These are phyloP conservation scores for Panorpa germanica DNA, from an alignment of 2,888 invertebrate species.

Conservation along the genomic window DNA sequence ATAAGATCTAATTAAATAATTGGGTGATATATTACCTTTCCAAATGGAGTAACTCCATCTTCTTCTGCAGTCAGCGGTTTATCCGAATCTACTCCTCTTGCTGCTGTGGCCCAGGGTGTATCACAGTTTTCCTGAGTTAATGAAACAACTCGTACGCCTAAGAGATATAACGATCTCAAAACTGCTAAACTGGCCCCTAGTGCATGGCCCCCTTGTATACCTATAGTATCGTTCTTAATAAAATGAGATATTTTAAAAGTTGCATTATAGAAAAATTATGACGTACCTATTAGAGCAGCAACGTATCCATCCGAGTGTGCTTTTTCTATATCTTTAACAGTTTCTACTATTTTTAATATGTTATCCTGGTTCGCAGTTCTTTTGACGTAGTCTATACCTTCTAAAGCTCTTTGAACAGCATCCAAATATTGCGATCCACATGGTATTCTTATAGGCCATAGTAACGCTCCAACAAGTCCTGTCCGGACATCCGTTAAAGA, in stretches of 20 bases:
- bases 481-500: conserved; percentile 20
- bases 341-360: conserved; percentile 30
- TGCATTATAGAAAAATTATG: no score
- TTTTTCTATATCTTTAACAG: conserved; percentile 35
- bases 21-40: no score
- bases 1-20: no score
- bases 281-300: conserved; percentile 40
- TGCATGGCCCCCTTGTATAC: conserved; percentile 45
- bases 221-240: no score
- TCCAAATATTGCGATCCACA: conserved; percentile 44
- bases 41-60: conserved; percentile 23
- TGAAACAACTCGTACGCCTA: conserved; percentile 45
- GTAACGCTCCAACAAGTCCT: conserved; percentile 32
- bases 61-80: conserved; percentile 17
- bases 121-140: conserved; percentile 43
- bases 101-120: conserved; percentile 37
- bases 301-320: conserved; percentile 37
- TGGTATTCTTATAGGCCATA: conserved; percentile 26
- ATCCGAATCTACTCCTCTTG: no score
- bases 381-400: conserved; percentile 45
- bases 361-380: conserved; percentile 32
- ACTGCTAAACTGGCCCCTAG: conserved; percentile 46
- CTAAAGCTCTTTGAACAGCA: conserved; percentile 42
- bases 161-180: conserved; percentile 39
- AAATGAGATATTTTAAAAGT: no score